These are phyloP conservation scores for Lithosia quadra DNA, from an alignment of 2,888 invertebrate genomes.

Conservation along the genomic window DNA sequence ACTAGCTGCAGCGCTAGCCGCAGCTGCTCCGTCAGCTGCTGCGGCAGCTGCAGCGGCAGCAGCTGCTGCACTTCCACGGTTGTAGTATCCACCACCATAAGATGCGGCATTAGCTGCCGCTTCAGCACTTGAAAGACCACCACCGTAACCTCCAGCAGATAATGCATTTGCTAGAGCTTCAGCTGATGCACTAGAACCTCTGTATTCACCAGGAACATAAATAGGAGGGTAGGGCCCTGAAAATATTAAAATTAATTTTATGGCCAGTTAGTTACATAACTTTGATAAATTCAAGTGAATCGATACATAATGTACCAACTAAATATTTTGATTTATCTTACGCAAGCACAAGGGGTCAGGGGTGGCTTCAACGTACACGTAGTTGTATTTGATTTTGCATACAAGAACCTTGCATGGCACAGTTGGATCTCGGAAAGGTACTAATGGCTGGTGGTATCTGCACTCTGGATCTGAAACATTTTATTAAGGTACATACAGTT, in stretches of 20 bases:
- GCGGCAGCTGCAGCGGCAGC: too few species aligned
- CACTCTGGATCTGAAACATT: conserved; percentile 68
- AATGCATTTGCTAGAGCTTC: conserved; percentile 15
- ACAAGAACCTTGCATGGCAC: conserved; percentile 62
- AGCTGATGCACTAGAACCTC: conserved; percentile 9
- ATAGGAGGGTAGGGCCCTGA: not conserved
- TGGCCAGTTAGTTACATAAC: not conserved
- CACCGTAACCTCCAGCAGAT: conserved; percentile 11
- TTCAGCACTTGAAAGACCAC: conserved; percentile 8
- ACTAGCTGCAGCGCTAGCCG: conserved; percentile 22
- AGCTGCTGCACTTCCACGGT: too few species aligned
- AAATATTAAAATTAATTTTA: not conserved
- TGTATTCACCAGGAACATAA: too few species aligned
- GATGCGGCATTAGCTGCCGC: conserved; percentile 25
- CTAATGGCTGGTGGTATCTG: conserved; percentile 58
- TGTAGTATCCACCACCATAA: too few species aligned
- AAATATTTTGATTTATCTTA: not conserved
- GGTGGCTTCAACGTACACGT: conserved; percentile 68
- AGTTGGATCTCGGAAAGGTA: conserved; percentile 64
- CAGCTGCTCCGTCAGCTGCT: too few species aligned
- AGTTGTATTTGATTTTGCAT: conserved; percentile 75
- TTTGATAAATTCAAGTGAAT: not conserved
- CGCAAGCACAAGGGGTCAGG: conserved; percentile 35
- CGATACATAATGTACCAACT: not conserved
- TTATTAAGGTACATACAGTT: not conserved